phyloP scores from a whole-genome alignment of 2,888 invertebrate genomes.

The Rhamnusium bicolor region DNA sequence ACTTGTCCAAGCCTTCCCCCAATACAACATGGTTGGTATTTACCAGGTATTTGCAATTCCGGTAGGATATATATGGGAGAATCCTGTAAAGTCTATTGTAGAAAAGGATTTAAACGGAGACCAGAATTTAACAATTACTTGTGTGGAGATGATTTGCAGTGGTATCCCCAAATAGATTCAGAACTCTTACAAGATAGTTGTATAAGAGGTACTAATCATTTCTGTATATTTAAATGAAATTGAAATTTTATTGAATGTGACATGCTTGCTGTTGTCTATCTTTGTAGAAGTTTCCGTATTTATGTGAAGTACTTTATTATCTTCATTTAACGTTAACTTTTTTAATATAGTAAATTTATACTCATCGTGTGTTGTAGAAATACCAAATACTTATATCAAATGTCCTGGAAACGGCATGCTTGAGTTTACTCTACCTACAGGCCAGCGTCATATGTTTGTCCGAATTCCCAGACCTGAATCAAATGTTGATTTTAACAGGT shows the following conservation, averaged over 20 bases:
- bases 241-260: no score
- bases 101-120: constrained; percentile 69
- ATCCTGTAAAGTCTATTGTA: constrained; percentile 72
- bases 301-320: no score
- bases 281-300: no score
- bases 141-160: constrained; percentile 60
- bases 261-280: no score
- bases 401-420: constrained; percentile 76
- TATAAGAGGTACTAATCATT: constrained; percentile 54
- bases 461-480: constrained; percentile 75
- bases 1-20: constrained; percentile 71
- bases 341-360: no score
- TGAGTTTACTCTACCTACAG: constrained; percentile 73
- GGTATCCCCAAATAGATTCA: constrained; percentile 56
- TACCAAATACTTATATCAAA: constrained; percentile 75
- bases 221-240: no score
- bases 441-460: constrained; percentile 71
- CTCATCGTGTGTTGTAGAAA: constrained; percentile 56
- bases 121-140: constrained; percentile 53
- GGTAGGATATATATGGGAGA: constrained; percentile 71
- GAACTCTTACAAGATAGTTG: constrained; percentile 58
- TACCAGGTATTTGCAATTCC: constrained; percentile 73
- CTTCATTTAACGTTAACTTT: no score
- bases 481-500: constrained; percentile 76
- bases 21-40: constrained; percentile 72